phyloP scores from a whole-genome alignment of 2,797 vertebrate genomes.

The Knipowitschia caucasica region DNA sequence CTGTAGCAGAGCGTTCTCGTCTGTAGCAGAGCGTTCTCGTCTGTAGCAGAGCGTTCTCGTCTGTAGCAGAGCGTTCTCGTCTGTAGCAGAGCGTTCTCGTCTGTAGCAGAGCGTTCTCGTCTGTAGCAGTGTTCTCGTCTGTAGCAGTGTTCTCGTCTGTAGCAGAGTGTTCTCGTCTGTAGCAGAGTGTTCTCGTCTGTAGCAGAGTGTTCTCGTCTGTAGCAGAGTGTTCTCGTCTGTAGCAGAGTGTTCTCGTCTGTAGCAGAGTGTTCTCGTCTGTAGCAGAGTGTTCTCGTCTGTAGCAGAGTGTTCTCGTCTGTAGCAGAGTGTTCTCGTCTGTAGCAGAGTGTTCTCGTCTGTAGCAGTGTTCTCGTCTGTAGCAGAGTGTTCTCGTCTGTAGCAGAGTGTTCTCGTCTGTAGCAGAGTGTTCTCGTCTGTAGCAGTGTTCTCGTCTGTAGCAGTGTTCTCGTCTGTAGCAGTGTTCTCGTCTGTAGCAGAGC shows the following conservation, averaged over 20 bases:
- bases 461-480: too few relatives aligned
- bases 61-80: not conserved
- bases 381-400: slow-evolving; percentile 8
- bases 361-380: too few relatives aligned
- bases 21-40: not conserved
- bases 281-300: slow-evolving; percentile 6
- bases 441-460: too few relatives aligned
- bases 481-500: too few relatives aligned
- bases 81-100: not conserved
- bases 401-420: not conserved
- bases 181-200: not conserved
- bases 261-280: not conserved
- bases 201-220: slow-evolving; percentile 6
- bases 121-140: slow-evolving; percentile 6
- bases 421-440: not conserved
- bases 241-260: slow-evolving; percentile 6
- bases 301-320: not conserved
- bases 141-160: not conserved
- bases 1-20: not conserved
- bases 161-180: slow-evolving; percentile 6
- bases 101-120: not conserved
- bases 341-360: not conserved
- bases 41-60: not conserved
- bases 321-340: slow-evolving; percentile 6
- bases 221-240: not conserved